These are phyloP conservation scores for Zaprionus kolodkinae DNA, from an alignment of 1,140 invertebrate genomes.

Conservation along the genomic window DNA sequence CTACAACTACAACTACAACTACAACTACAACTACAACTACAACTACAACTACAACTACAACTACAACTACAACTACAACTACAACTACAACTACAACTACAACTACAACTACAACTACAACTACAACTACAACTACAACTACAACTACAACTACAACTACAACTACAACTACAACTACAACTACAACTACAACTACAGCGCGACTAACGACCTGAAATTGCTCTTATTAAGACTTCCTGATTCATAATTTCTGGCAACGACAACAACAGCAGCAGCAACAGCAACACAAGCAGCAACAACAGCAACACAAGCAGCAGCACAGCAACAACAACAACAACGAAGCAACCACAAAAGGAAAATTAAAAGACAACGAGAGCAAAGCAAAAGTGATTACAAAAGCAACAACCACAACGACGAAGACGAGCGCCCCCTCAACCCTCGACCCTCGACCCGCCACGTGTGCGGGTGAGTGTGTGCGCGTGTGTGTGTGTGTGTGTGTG, in stretches of 20 bases:
- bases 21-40: background rate
- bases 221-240: conserved; percentile 83
- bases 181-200: conserved; percentile 28
- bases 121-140: conserved; percentile 14
- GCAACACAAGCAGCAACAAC: no score
- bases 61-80: conserved; percentile 2
- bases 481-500: background rate
- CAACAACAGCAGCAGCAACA: conserved; percentile 24
- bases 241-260: conserved; percentile 70
- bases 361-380: conserved; percentile 29
- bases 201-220: conserved; percentile 82
- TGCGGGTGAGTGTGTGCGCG: conserved; percentile 20
- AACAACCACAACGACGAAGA: conserved; percentile 28
- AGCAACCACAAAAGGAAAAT: conserved; percentile 18
- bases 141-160: conserved; percentile 8
- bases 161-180: conserved; percentile 12
- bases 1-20: background rate
- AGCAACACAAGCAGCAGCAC: background rate
- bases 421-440: background rate
- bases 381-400: conserved; percentile 21
- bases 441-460: background rate
- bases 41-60: background rate
- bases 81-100: conserved; percentile 2
- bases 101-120: conserved; percentile 3
- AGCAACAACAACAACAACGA: conserved; percentile 20